Conservation (phyloP, 1,140 invertebrate genomes). For the Gryon sp. region DNA sequence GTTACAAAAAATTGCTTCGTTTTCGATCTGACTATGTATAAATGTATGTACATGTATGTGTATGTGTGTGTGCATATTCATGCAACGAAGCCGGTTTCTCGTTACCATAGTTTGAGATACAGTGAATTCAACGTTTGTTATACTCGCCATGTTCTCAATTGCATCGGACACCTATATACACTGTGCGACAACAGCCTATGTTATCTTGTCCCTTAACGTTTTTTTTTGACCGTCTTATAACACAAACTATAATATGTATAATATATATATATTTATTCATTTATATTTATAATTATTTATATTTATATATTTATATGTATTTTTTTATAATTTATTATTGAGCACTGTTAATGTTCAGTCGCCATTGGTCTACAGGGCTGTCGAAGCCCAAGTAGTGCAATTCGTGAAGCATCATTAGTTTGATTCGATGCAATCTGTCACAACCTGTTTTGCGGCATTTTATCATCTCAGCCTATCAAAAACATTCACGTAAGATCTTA, state of each 20-base stretch:
- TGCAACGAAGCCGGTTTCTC: slow-evolving; percentile 8
- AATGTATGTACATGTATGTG: too few relatives aligned
- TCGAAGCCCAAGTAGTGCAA: slow-evolving; percentile 35
- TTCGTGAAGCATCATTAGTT: slow-evolving; percentile 55
- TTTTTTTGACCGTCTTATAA: slow-evolving; percentile 33
- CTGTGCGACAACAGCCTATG: slow-evolving; percentile 24
- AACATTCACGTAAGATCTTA: too few relatives aligned
- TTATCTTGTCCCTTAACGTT: not conserved
- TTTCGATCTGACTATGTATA: too few relatives aligned
- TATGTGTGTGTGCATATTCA: not conserved
- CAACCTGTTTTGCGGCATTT: slow-evolving; percentile 49
- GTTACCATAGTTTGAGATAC: not conserved
- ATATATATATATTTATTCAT: slow-evolving; percentile 45
- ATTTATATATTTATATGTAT: slow-evolving; percentile 35
- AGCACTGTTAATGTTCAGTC: slow-evolving; percentile 65
- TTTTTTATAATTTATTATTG: slow-evolving; percentile 64
- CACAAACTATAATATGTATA: slow-evolving; percentile 63
- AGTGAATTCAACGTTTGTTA: slow-evolving; percentile 9
- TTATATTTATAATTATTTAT: slow-evolving; percentile 52
- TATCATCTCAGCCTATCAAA: too few relatives aligned
- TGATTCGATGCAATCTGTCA: slow-evolving; percentile 61
- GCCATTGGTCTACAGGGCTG: slow-evolving; percentile 48
- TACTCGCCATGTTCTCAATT: slow-evolving; percentile 8
- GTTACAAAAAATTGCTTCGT: too few relatives aligned
- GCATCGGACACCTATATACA: slow-evolving; percentile 49